Conservation (phyloP, 2,113 vertebrate genomes). For the Anoura caudifer region DNA sequence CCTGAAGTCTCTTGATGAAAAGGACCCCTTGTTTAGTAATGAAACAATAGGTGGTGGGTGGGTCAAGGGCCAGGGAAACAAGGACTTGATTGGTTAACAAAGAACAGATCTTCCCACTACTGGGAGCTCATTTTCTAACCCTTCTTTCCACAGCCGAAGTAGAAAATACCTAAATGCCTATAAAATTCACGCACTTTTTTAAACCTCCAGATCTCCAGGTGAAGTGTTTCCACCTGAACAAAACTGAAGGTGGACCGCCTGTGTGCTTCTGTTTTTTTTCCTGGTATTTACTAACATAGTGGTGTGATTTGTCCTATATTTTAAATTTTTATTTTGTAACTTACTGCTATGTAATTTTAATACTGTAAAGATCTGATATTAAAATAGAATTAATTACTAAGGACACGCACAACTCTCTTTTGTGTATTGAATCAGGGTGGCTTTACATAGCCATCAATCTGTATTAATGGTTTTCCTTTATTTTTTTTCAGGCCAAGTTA, state of each 20-base stretch:
- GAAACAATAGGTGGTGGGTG: background rate
- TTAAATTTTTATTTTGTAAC: background rate
- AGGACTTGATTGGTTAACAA: background rate
- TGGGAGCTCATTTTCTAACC: background rate
- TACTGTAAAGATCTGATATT: background rate
- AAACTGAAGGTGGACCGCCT: background rate
- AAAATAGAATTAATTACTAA: constrained; percentile 25
- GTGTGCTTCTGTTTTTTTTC: background rate
- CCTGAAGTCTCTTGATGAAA: background rate
- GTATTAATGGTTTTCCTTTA: background rate
- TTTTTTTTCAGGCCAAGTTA: background rate
- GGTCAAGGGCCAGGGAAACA: background rate
- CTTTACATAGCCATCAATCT: background rate
- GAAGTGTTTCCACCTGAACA: background rate
- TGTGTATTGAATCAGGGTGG: background rate
- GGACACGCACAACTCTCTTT: background rate
- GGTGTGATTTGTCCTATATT: background rate
- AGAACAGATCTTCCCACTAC: background rate
- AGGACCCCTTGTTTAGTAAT: background rate
- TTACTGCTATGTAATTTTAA: background rate
- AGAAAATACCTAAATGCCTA: background rate
- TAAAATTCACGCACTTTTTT: background rate
- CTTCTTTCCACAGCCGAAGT: background rate
- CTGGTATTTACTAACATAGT: background rate
- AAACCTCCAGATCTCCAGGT: background rate